Evolutionary conservation across 2,113 vertebrate genomes (phyloP).

Genomic region (Erinaceus europaeus): DNA sequence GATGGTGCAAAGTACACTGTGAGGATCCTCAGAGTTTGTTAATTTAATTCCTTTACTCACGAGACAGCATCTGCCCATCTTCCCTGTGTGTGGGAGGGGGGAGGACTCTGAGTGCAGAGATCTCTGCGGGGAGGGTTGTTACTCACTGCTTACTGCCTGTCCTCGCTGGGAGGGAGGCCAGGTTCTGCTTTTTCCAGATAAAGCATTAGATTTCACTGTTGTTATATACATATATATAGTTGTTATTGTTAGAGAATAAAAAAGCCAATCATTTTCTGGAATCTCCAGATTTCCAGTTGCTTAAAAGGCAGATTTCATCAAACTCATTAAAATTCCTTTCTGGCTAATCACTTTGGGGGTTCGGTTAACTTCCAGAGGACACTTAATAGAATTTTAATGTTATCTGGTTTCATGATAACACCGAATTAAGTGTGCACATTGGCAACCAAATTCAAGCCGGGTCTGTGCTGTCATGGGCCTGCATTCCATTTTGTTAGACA

Average conservation of each 20-base stretch:
- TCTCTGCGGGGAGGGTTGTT: no score
- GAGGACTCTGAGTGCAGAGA: no score
- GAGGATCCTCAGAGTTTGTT: no score
- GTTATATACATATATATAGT: no score
- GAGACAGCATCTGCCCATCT: no score
- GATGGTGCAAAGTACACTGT: no score
- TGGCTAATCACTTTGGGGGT: conserved; percentile 64
- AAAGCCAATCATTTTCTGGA: conserved; percentile 50
- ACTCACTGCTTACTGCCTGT: no score
- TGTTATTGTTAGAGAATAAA: background rate
- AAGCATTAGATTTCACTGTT: no score
- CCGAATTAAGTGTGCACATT: conserved; percentile 47
- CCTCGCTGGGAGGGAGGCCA: no score
- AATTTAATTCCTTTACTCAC: no score
- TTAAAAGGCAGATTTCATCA: conserved; percentile 75
- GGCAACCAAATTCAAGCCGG: background rate
- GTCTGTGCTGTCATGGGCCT: background rate
- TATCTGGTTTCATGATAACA: conserved; percentile 58
- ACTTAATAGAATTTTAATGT: conserved; percentile 59
- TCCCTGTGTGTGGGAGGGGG: no score
- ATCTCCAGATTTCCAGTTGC: conserved; percentile 67
- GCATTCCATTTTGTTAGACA: conserved; percentile 72
- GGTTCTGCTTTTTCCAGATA: no score
- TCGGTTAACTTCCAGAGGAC: conserved; percentile 63
- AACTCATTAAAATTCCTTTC: conserved; percentile 78